phyloP scores from a whole-genome alignment of 2,888 invertebrate genomes.

The Anthrax anthrax region DNA sequence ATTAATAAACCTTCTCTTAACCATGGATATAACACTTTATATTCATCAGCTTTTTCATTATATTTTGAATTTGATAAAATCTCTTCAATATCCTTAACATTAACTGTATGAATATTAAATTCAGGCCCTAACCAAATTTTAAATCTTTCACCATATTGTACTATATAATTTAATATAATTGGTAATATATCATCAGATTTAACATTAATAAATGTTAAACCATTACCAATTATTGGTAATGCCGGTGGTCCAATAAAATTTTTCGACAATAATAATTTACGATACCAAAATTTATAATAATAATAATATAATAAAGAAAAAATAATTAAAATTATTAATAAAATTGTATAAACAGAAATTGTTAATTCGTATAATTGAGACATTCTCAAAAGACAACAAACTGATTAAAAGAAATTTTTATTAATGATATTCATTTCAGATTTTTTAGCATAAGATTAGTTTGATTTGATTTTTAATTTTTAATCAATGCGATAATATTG shows the following conservation, averaged over 20 bases:
- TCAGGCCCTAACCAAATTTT: conserved; percentile 29
- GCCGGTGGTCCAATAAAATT: conserved; percentile 25
- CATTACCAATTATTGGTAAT: conserved; percentile 37
- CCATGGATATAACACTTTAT: conserved; percentile 37
- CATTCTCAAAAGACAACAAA: no score
- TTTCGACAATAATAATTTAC: not conserved
- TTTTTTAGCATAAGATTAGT: no score
- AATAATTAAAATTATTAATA: not conserved
- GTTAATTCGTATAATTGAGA: no score
- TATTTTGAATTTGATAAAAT: conserved; percentile 18
- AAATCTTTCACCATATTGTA: conserved; percentile 17
- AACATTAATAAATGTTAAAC: conserved; percentile 32
- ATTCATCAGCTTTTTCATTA: conserved; percentile 39
- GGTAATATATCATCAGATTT: conserved; percentile 27
- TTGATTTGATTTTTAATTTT: no score
- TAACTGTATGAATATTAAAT: conserved; percentile 21
- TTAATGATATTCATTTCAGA: no score
- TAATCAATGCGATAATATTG: no score
- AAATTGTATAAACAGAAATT: no score
- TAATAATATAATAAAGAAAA: not conserved
- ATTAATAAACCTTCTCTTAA: conserved; percentile 42
- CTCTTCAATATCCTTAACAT: conserved; percentile 24
- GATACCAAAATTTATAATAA: not conserved
- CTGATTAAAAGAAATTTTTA: no score
- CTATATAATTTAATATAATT: conserved; percentile 26